Evolutionary conservation across 2,113 vertebrate species (phyloP).

Genomic region (Spea bombifrons): DNA sequence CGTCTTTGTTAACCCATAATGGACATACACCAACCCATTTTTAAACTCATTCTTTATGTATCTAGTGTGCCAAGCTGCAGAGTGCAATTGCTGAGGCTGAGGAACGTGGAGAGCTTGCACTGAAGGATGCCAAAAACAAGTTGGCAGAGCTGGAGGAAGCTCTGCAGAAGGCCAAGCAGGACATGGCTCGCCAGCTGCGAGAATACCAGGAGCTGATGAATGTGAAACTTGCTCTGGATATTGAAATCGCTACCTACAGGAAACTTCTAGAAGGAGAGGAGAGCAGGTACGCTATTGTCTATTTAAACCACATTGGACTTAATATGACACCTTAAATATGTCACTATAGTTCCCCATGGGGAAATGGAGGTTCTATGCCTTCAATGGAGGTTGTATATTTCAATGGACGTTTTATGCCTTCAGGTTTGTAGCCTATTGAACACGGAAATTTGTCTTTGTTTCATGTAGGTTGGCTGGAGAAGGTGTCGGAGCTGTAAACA

Average conservation of each 20-base stretch:
- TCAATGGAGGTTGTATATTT: too few relatives aligned
- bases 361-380: too few relatives aligned
- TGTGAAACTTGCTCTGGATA: conserved; percentile 59
- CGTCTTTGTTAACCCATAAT: not conserved
- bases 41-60: not conserved
- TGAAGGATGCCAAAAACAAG: conserved; percentile 67
- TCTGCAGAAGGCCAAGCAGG: conserved; percentile 67
- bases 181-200: conserved; percentile 61
- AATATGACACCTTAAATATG: too few relatives aligned
- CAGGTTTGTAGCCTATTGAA: not conserved
- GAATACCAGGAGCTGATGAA: conserved; percentile 61
- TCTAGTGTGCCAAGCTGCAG: conserved; percentile 56
- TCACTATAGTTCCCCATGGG: too few relatives aligned
- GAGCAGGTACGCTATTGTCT: conserved; percentile 62
- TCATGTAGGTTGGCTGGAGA: conserved; percentile 58
- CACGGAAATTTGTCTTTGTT: not conserved
- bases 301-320: not conserved
- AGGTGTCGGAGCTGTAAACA: conserved; percentile 53
- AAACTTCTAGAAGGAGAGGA: conserved; percentile 85
- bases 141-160: conserved; percentile 66
- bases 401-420: too few relatives aligned
- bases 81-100: conserved; percentile 59
- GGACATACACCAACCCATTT: not conserved
- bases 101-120: conserved; percentile 65
- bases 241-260: conserved; percentile 66